phyloP scores from a whole-genome alignment of 2,888 invertebrate genomes.

The Drosophila buzzatii region DNA sequence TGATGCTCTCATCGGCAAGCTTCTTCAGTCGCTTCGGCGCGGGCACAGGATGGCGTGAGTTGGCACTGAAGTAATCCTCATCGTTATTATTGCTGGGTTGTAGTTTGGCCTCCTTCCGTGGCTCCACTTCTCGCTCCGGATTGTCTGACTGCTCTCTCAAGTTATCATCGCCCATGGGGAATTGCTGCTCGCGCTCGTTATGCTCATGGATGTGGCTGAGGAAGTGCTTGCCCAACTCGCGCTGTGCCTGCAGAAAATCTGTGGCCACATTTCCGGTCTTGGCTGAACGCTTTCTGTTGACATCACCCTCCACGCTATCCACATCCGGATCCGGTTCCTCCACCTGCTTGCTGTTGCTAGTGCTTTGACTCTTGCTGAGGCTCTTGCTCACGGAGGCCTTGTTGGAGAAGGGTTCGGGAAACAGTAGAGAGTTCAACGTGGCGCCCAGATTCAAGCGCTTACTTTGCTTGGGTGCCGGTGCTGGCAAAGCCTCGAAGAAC shows the following conservation, averaged over 20 bases:
- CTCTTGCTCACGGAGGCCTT: constrained; percentile 41
- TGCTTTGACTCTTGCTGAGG: constrained; percentile 10
- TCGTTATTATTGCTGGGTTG: constrained; percentile 11
- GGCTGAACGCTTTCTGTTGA: constrained; percentile 40
- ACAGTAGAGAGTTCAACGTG: constrained; percentile 71
- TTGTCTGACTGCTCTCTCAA: constrained; percentile 8
- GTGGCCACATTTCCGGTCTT: constrained; percentile 47
- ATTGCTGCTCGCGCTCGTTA: constrained; percentile 46
- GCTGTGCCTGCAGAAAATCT: constrained; percentile 70
- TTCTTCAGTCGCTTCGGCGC: constrained; percentile 30
- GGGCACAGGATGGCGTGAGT: constrained; percentile 3
- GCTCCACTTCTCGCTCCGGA: constrained; percentile 4
- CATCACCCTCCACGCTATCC: constrained; percentile 47
- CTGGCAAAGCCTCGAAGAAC: constrained; percentile 77
- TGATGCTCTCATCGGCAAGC: constrained; percentile 41
- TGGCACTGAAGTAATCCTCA: constrained; percentile 62
- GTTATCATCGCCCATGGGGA: constrained; percentile 31
- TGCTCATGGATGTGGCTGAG: constrained; percentile 62
- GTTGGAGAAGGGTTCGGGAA: constrained; percentile 72
- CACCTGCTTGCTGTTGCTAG: neutral
- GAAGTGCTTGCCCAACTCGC: constrained; percentile 68
- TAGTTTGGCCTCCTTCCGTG: neutral
- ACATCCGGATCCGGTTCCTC: constrained; percentile 36
- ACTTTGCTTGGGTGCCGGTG: constrained; percentile 33
- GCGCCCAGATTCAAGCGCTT: constrained; percentile 61